These are phyloP conservation scores for Conus canariensis DNA, from an alignment of 2,888 invertebrate species.

Conservation along the genomic window DNA sequence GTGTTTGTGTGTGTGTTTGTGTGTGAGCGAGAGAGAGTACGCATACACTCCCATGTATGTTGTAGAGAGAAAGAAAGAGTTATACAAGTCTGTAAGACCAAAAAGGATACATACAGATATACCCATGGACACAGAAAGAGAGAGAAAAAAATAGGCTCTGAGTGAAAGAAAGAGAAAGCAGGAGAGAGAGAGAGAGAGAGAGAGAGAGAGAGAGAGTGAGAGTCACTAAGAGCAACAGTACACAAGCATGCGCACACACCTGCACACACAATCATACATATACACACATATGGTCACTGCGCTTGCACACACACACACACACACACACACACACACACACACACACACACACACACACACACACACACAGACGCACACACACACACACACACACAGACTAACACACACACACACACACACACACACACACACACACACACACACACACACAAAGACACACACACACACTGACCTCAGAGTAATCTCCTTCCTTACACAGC, in stretches of 20 bases:
- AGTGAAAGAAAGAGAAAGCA: neutral
- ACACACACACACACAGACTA: neutral
- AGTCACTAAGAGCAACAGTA: neutral
- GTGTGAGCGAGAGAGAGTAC: no score
- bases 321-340: neutral
- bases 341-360: neutral
- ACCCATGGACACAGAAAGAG: neutral
- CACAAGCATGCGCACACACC: neutral
- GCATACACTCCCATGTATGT: no score
- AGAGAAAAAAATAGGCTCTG: neutral
- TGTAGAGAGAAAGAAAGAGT: no score
- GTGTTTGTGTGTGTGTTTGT: no score
- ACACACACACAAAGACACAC: conserved; percentile 5
- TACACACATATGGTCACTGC: neutral
- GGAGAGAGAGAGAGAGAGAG: conserved; percentile 20
- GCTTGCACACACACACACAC: neutral
- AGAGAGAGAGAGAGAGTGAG: conserved; percentile 19
- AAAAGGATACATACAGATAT: neutral
- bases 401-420: neutral
- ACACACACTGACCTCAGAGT: conserved; percentile 82
- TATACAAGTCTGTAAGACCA: neutral
- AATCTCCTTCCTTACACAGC: conserved; percentile 88
- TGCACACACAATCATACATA: neutral
- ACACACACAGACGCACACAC: conserved; percentile 1
- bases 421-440: conserved; percentile 18